Conservation (phyloP, 2,888 invertebrate genomes). For the Marronus borbonicus region DNA sequence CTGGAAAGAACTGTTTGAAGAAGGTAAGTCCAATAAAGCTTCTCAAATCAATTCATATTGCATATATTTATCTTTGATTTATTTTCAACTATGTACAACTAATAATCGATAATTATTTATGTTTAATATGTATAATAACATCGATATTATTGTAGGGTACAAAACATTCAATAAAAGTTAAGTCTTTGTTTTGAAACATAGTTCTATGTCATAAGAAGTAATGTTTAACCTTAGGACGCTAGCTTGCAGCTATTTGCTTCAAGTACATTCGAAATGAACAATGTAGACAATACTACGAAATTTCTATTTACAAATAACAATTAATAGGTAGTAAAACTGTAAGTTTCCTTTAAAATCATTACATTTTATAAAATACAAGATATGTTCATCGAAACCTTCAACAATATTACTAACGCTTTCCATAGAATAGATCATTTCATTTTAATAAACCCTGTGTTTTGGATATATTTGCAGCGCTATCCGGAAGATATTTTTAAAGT, state of each 20-base stretch:
- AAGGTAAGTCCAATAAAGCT: too few species aligned
- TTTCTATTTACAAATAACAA: not conserved
- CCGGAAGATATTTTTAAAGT: too few species aligned
- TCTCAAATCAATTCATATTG: slow-evolving; percentile 3
- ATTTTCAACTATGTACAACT: slow-evolving; percentile 44
- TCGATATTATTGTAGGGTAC: slow-evolving; percentile 57
- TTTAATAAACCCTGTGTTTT: too few species aligned
- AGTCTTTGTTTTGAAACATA: not conserved
- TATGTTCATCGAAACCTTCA: too few species aligned
- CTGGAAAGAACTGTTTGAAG: too few species aligned
- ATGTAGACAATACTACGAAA: not conserved
- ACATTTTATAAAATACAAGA: too few species aligned
- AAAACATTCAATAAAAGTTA: slow-evolving; percentile 61
- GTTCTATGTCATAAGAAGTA: not conserved
- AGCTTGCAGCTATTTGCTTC: not conserved
- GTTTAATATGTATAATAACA: slow-evolving; percentile 26
- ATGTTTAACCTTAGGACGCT: not conserved
- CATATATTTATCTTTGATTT: slow-evolving; percentile 37
- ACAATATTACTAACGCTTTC: too few species aligned
- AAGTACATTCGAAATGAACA: not conserved
- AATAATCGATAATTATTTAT: slow-evolving; percentile 24
- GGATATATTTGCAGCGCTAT: too few species aligned
- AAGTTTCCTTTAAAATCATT: too few species aligned
- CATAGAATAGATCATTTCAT: too few species aligned
- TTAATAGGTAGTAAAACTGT: too few species aligned